Conservation (phyloP, 2,888 invertebrate genomes). For the Hemistola chrysoprasaria region DNA sequence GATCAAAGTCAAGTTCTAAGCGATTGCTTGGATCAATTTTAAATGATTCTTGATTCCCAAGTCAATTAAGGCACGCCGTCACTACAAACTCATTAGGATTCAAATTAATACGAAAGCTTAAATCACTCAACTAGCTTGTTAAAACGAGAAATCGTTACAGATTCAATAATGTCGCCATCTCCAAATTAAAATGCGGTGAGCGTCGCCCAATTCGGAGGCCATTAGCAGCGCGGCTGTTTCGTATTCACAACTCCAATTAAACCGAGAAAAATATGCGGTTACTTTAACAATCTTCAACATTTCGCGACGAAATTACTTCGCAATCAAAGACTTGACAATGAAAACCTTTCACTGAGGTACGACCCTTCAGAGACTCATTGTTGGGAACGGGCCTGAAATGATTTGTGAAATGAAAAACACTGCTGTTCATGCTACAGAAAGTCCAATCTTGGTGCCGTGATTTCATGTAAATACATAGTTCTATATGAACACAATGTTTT, state of each 20-base stretch:
- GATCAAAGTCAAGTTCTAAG: too few relatives aligned
- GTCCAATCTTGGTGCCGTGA: conserved; percentile 39
- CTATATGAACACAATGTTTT: conserved; percentile 3
- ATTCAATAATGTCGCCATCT: conserved; percentile 39
- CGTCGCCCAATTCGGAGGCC: conserved; percentile 46
- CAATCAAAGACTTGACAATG: conserved; percentile 42
- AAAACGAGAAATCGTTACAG: conserved; percentile 34
- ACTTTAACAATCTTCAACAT: conserved; percentile 32
- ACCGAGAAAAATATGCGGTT: conserved; percentile 38
- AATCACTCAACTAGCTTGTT: conserved; percentile 12
- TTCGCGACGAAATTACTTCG: conserved; percentile 37
- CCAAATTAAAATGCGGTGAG: conserved; percentile 55
- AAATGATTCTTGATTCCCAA: neutral
- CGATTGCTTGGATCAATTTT: neutral
- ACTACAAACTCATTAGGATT: conserved; percentile 14
- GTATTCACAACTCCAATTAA: conserved; percentile 56
- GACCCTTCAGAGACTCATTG: conserved; percentile 25
- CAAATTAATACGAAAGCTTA: conserved; percentile 16
- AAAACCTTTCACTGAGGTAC: conserved; percentile 39
- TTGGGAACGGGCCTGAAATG: conserved; percentile 25
- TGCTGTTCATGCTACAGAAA: conserved; percentile 40
- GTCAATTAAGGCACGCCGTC: conserved; percentile 26
- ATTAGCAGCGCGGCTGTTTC: conserved; percentile 46
- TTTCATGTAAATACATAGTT: conserved; percentile 20
- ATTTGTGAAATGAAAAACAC: conserved; percentile 45